These are phyloP conservation scores for Australoheros scitulus DNA, from an alignment of 2,113 vertebrate genomes.

Conservation along the genomic window DNA sequence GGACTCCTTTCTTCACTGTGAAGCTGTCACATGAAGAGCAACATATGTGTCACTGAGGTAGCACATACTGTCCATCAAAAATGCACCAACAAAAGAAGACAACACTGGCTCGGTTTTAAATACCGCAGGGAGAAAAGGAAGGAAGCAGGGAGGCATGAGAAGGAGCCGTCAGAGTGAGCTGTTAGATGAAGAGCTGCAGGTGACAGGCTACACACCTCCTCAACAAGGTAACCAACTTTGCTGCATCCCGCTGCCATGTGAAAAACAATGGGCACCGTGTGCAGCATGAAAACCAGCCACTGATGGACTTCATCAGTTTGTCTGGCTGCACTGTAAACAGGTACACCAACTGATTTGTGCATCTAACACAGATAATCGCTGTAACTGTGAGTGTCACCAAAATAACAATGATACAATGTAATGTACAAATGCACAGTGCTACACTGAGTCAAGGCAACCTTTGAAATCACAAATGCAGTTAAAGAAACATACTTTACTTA, in stretches of 20 bases:
- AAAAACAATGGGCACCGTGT: neutral
- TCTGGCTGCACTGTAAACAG: neutral
- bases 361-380: neutral
- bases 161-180: neutral
- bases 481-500: neutral
- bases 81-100: neutral
- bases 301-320: neutral
- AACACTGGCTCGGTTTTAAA: neutral
- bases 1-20: too few relatives aligned
- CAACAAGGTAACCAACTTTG: neutral
- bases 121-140: neutral
- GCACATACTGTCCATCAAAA: neutral
- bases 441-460: neutral
- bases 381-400: neutral
- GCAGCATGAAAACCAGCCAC: neutral
- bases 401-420: neutral
- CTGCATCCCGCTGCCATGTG: neutral
- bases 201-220: conserved; percentile 2
- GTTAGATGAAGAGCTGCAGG: neutral
- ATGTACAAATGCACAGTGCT: neutral
- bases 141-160: neutral
- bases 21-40: too few relatives aligned
- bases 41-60: neutral
- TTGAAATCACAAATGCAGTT: neutral
- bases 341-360: neutral